Conservation (phyloP, 2,113 vertebrate species). For the Nipponia nippon region DNA sequence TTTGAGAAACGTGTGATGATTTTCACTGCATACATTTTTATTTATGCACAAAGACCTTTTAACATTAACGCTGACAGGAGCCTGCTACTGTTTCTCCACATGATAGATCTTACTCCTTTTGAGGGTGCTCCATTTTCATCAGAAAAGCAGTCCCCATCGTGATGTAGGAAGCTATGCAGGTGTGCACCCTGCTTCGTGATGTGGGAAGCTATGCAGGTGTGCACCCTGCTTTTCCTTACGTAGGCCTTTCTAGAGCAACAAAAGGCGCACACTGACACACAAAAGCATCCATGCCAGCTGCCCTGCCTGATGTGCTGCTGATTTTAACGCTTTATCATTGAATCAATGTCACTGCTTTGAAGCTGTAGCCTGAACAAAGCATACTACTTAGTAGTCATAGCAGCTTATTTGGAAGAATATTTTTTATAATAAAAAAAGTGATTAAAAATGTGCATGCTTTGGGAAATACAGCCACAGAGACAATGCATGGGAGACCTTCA, state of each 20-base stretch:
- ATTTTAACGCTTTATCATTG: background rate
- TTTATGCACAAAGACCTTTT: background rate
- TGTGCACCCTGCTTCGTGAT: background rate
- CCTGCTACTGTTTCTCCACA: background rate
- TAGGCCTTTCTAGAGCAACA: background rate
- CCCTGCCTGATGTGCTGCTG: background rate
- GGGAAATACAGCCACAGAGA: background rate
- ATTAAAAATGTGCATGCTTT: background rate
- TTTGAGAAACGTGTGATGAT: background rate
- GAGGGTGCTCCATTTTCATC: background rate
- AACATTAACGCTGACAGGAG: background rate
- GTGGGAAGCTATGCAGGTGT: background rate
- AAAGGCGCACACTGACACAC: background rate
- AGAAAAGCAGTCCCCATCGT: background rate
- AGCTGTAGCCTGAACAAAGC: background rate
- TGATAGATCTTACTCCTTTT: background rate
- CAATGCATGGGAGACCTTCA: background rate
- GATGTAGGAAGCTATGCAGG: background rate
- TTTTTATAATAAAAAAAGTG: background rate
- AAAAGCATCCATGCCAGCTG: background rate
- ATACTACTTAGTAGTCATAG: background rate
- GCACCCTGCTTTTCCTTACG: background rate
- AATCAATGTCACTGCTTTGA: background rate
- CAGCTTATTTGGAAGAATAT: background rate
- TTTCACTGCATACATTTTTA: background rate